Evolutionary conservation across 2,113 vertebrate species (phyloP).

Genomic region (Myocastor coypus): DNA sequence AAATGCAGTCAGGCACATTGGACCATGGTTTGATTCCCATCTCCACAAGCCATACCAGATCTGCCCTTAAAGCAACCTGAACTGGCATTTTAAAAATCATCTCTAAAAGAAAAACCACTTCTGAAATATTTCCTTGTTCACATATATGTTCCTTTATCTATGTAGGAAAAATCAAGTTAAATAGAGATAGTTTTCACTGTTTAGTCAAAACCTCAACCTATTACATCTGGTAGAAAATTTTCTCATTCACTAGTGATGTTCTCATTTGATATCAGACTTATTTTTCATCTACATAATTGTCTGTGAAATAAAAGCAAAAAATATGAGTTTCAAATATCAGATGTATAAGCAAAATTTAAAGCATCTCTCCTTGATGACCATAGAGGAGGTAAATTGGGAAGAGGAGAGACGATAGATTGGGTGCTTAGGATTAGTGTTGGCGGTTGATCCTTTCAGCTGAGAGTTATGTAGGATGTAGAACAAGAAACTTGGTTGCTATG

Average conservation of each 20-base stretch:
- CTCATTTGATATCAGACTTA: not conserved
- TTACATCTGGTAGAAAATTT: not conserved
- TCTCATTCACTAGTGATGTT: not conserved
- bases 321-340: not conserved
- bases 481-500: not conserved
- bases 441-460: not conserved
- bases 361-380: not conserved
- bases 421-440: not conserved
- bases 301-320: not conserved
- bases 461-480: not conserved
- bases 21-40: no score
- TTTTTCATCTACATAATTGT: not conserved
- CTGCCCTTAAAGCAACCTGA: no score
- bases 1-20: no score
- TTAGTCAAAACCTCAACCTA: not conserved
- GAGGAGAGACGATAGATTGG: not conserved
- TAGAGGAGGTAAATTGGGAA: not conserved
- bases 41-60: no score
- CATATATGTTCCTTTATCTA: not conserved
- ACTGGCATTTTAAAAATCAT: no score
- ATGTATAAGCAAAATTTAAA: slow-evolving; percentile 1
- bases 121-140: no score
- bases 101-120: no score
- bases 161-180: slow-evolving; percentile 23
- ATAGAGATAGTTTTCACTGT: not conserved